Conservation (phyloP, 2,113 vertebrate species). For the Ceuthmochares aereus region DNA sequence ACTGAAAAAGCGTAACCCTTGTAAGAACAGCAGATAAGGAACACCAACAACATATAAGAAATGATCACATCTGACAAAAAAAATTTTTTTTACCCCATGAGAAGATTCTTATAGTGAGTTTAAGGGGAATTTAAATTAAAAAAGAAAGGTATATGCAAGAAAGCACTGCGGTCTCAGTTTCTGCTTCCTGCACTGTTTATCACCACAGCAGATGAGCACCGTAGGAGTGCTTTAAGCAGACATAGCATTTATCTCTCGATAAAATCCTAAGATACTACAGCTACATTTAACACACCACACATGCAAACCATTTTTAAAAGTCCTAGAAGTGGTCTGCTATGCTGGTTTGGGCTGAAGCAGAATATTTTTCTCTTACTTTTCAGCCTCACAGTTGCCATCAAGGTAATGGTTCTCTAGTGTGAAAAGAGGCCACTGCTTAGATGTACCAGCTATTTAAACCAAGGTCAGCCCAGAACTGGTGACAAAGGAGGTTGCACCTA, state of each 20-base stretch:
- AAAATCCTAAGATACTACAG: background rate
- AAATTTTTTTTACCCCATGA: background rate
- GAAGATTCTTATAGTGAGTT: background rate
- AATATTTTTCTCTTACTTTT: no score
- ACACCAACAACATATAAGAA: background rate
- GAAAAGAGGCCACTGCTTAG: no score
- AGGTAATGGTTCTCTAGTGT: no score
- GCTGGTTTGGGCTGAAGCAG: no score
- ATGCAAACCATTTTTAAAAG: background rate
- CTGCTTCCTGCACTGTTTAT: background rate
- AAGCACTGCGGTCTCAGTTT: background rate
- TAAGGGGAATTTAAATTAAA: background rate
- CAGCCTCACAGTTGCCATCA: no score
- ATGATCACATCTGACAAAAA: background rate
- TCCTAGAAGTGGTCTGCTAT: background rate
- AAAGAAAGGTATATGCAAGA: background rate
- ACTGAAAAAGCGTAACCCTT: background rate
- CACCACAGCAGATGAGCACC: background rate
- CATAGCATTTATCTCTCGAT: background rate
- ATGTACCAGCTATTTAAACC: no score
- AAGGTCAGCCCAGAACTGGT: no score
- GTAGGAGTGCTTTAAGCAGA: background rate
- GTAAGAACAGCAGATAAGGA: background rate
- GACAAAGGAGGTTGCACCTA: no score
- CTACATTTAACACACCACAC: background rate